Evolutionary conservation across 2,113 vertebrate species (phyloP), one percentile per base, ranked within the genome.

Genomic region (Neogale vison): DNA sequence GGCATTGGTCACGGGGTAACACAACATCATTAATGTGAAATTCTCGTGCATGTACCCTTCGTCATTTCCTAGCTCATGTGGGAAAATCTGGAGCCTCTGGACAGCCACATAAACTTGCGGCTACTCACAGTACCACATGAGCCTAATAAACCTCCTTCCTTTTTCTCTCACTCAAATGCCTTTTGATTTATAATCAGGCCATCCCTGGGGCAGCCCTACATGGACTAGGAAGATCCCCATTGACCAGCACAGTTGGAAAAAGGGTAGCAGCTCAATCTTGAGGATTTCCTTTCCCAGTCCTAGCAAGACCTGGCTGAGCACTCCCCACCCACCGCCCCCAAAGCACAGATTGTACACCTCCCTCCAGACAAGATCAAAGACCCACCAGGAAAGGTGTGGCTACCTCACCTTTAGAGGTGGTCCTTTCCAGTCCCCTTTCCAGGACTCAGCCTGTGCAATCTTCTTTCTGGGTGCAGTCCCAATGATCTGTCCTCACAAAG

Each of bases 1-100:
- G 94, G 4, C 95, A 97, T 97, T 98, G 98, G 97, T 97, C 98
- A 98, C 10, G 93, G 76, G 97, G 95, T 34, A 93, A 85, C n/a
- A 59, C 92, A 96, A 95, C 50, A 69, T 65, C 80, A 69, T 90
- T 97, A 96, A 93, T 71, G 71, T 93, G 83, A 97, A 98, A 97
- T 97, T 95, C 95, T 96, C 21, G 0, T 95, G 52, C 86, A 91
- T 93, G 67, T 93, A 84, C 94, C 96, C 85, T 47, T 98, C 63
- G 84, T 71, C 89, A 81, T 91, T 97, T 96, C 96, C 96, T 76
- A 96, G 82, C 95, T 80, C 21, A 59, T 31, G 20, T n/a, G 87
- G 97, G 71, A 76, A 82, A 85, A 79, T 79, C 74, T 67, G 61
- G 81, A 83, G 69, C 93, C 67, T 96, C 95, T 89, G 61, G 29